Conservation (phyloP, 1,140 invertebrate species). For the Nasonia vitripennis region DNA sequence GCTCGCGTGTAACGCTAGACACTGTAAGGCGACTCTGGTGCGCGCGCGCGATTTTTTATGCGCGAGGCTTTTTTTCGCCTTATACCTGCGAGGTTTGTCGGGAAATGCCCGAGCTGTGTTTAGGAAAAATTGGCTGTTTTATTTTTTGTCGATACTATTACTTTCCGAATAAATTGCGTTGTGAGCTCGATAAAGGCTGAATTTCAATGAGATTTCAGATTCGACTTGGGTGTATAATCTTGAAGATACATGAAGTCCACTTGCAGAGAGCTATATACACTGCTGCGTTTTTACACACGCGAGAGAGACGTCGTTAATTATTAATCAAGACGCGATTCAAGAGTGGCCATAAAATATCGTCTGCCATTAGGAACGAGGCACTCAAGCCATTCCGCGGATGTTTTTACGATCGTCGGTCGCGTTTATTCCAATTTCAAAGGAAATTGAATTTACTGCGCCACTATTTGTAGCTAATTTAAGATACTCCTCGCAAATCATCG, state of each 20-base stretch:
- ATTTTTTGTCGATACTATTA: too few relatives aligned
- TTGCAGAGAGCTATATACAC: not conserved
- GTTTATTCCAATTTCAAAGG: not conserved
- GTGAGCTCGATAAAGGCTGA: too few relatives aligned
- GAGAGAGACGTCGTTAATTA: not conserved
- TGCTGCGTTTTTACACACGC: not conserved
- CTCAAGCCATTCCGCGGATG: not conserved
- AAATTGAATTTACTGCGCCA: too few relatives aligned
- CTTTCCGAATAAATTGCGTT: too few relatives aligned
- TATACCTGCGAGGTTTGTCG: not conserved
- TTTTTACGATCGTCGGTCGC: not conserved
- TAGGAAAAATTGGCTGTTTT: not conserved
- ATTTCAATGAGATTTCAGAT: not conserved
- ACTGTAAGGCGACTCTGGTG: slow-evolving; percentile 1
- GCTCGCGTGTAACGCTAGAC: slow-evolving; percentile 18
- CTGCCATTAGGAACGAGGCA: not conserved
- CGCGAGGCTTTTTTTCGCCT: not conserved
- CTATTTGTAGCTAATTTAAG: too few relatives aligned
- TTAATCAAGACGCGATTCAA: not conserved
- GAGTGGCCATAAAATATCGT: not conserved
- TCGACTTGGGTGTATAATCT: not conserved
- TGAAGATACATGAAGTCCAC: not conserved
- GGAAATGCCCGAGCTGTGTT: not conserved
- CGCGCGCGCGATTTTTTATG: not conserved
- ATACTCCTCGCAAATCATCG: too few relatives aligned